phyloP scores from a whole-genome alignment of 2,888 invertebrate genomes.

The Sisyra nigra region DNA sequence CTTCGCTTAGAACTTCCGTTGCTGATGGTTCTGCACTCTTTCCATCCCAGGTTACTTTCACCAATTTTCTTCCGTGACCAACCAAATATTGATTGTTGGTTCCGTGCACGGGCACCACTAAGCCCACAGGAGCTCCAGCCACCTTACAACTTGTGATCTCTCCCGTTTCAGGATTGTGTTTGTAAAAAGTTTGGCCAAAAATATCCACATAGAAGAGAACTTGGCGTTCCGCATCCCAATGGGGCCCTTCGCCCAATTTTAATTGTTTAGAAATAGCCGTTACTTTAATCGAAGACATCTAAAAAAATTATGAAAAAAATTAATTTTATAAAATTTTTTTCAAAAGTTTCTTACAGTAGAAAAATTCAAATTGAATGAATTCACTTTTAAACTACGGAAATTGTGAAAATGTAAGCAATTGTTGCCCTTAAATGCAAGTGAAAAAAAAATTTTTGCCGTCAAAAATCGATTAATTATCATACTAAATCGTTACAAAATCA shows the following conservation, averaged over 20 bases:
- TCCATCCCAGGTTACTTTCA: slow-evolving; percentile 49
- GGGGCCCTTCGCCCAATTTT: slow-evolving; percentile 50
- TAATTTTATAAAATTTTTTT: too few relatives aligned
- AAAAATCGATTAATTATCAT: slow-evolving; percentile 1
- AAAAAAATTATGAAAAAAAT: background rate
- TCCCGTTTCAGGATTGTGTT: slow-evolving; percentile 31
- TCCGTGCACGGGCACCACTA: slow-evolving; percentile 48
- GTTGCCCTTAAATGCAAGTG: too few relatives aligned
- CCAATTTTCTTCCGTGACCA: slow-evolving; percentile 39
- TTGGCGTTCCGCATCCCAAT: slow-evolving; percentile 44
- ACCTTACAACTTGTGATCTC: slow-evolving; percentile 31
- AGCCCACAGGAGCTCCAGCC: slow-evolving; percentile 24
- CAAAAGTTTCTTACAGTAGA: too few relatives aligned
- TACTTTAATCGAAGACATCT: background rate
- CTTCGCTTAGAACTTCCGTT: slow-evolving; percentile 33
- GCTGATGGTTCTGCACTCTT: slow-evolving; percentile 30
- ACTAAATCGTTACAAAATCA: slow-evolving; percentile 1
- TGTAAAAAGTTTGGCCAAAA: slow-evolving; percentile 30
- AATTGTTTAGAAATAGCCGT: background rate
- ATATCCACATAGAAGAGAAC: slow-evolving; percentile 52
- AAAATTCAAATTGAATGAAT: too few relatives aligned
- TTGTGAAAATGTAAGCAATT: background rate
- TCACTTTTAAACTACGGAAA: too few relatives aligned
- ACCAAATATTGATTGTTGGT: slow-evolving; percentile 43
- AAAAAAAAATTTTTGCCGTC: too few relatives aligned